A percentile compares a stretch with the other conserved stretches of the same genome.
Evolutionary conservation across 2,888 invertebrate species (phyloP).

Genomic region (Dyspetes luteomarginatus): DNA sequence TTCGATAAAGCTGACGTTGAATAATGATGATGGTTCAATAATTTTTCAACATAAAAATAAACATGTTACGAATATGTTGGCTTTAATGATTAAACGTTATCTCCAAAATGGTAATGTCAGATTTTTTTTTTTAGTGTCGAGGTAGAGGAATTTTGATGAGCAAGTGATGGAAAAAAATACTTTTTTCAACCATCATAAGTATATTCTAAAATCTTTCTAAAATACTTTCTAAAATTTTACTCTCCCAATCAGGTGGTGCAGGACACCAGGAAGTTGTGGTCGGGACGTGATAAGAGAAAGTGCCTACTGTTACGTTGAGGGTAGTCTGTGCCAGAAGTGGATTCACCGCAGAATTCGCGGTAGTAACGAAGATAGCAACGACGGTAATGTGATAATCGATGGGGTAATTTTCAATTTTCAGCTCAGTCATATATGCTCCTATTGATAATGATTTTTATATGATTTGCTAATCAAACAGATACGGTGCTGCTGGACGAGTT

Average conservation of each 20-base stretch:
- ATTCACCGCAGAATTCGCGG: constrained; percentile 82
- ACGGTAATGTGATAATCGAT: constrained; percentile 76
- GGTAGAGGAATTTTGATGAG: no score
- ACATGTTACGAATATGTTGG: no score
- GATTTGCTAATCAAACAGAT: constrained; percentile 64
- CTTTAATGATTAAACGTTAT: no score
- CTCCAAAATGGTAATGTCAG: no score
- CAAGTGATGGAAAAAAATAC: no score
- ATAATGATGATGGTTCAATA: no score
- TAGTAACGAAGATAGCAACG: constrained; percentile 77
- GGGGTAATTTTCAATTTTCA: constrained; percentile 29
- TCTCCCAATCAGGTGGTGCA: constrained; percentile 87
- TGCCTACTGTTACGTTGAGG: constrained; percentile 93
- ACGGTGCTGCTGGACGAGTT: constrained; percentile 75
- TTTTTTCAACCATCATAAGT: no score
- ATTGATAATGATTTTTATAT: neutral
- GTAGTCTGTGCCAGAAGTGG: constrained; percentile 92
- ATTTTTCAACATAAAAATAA: no score
- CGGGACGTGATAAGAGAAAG: constrained; percentile 91
- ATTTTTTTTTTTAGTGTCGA: no score
- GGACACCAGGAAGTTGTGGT: constrained; percentile 89
- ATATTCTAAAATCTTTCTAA: neutral
- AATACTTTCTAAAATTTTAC: constrained; percentile 20
- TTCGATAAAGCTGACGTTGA: no score
- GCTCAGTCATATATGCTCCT: neutral